phyloP scores from a whole-genome alignment of 2,888 invertebrate species.

The Cordilura impudica region DNA sequence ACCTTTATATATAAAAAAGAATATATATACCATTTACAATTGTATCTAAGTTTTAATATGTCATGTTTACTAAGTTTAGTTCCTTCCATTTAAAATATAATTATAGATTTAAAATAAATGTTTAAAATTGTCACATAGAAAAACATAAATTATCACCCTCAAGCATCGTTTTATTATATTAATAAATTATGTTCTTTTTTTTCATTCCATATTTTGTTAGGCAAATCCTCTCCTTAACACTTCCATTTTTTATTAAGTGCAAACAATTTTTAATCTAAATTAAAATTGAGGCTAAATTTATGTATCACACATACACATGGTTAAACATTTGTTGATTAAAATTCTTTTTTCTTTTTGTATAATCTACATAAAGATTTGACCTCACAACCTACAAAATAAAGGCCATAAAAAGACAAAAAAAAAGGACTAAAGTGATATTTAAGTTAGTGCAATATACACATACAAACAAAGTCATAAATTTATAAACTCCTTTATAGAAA shows the following conservation, averaged over 20 bases:
- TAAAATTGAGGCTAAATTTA: conserved; percentile 52
- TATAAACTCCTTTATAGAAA: conserved; percentile 2
- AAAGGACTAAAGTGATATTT: conserved; percentile 55
- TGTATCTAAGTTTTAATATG: no score
- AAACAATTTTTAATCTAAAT: conserved; percentile 40
- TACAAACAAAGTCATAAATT: background rate
- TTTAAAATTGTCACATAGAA: no score
- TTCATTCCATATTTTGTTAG: no score
- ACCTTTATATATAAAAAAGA: no score
- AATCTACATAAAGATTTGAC: conserved; percentile 57
- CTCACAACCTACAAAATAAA: conserved; percentile 60
- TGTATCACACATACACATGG: background rate
- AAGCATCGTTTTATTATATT: no score
- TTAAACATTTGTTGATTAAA: conserved; percentile 47
- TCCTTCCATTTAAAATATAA: no score
- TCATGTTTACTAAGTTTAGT: no score
- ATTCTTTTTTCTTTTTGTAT: conserved; percentile 31
- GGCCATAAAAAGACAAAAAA: conserved; percentile 10
- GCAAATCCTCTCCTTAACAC: background rate
- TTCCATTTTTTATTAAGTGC: background rate
- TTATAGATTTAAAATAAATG: no score
- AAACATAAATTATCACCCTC: no score
- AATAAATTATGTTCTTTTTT: no score
- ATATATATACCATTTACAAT: no score
- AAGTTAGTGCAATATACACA: conserved; percentile 43